Percentiles rank a stretch among this genome's conserved stretches.
Conservation (phyloP, 2,113 vertebrate species). For the Triplophysa rosa region DNA sequence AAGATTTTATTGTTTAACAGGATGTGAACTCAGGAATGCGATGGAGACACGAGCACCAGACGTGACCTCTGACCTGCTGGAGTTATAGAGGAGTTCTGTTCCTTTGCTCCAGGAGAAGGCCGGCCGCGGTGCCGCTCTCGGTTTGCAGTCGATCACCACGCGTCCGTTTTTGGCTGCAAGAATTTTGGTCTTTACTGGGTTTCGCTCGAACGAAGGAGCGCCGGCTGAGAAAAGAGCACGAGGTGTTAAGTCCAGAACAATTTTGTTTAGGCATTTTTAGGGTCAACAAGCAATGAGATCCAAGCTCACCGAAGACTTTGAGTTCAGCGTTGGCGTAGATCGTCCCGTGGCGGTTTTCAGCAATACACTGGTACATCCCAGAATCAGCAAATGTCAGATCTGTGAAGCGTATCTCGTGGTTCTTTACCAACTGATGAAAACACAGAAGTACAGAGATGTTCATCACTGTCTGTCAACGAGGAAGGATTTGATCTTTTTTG, state of each 20-base stretch:
- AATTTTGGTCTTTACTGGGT: constrained; percentile 85
- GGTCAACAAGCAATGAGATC: background rate
- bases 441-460: constrained; percentile 28
- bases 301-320: constrained; percentile 88
- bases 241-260: no score
- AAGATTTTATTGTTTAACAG: background rate
- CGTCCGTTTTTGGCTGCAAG: constrained; percentile 86
- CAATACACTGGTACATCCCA: constrained; percentile 96
- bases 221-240: constrained; percentile 71
- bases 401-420: constrained; percentile 80
- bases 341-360: constrained; percentile 85
- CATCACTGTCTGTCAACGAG: background rate
- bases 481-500: background rate
- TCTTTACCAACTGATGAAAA: constrained; percentile 73
- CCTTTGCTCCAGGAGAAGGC: constrained; percentile 92
- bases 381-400: constrained; percentile 82
- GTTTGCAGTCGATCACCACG: constrained; percentile 90
- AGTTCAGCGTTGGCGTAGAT: constrained; percentile 92
- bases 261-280: constrained; percentile 26
- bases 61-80: constrained; percentile 78
- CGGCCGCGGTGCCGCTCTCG: constrained; percentile 90
- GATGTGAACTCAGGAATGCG: background rate
- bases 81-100: constrained; percentile 89
- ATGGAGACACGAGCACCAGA: background rate
- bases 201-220: constrained; percentile 89